Evolutionary conservation across 2,888 invertebrate genomes (phyloP).

Genomic region (Arenicola marina): DNA sequence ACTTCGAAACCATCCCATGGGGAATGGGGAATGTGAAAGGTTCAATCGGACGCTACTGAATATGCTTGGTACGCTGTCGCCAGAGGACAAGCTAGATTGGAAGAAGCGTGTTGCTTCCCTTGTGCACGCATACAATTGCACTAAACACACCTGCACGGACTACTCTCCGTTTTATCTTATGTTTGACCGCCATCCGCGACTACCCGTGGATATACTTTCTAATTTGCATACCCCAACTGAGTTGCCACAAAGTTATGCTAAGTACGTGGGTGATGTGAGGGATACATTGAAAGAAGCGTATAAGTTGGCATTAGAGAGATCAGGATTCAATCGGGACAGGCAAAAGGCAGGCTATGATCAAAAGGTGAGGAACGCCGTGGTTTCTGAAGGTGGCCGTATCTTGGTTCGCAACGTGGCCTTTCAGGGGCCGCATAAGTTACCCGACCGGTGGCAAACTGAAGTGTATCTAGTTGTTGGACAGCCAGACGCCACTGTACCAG

Average conservation of each 20-base stretch:
- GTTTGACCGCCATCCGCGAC: conserved; percentile 4
- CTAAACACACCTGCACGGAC: conserved; percentile 1
- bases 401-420: background rate
- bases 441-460: background rate
- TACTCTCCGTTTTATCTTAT: conserved; percentile 7
- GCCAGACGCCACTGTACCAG: conserved; percentile 3
- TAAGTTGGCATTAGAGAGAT: background rate
- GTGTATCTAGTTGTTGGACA: background rate
- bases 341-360: background rate
- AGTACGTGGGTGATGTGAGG: background rate
- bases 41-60: conserved; percentile 35
- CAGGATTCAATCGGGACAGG: background rate
- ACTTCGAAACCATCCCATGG: conserved; percentile 17
- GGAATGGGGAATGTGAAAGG: conserved; percentile 33
- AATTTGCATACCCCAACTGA: too few species aligned
- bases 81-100: conserved; percentile 28
- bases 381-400: background rate
- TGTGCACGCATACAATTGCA: conserved; percentile 20
- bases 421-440: background rate
- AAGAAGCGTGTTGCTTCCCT: conserved; percentile 28
- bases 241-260: background rate
- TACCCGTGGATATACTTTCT: too few species aligned
- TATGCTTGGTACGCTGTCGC: conserved; percentile 24
- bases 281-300: background rate
- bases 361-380: background rate